phyloP scores from a whole-genome alignment of 2,888 invertebrate genomes.

The Drosophila subsilvestris region DNA sequence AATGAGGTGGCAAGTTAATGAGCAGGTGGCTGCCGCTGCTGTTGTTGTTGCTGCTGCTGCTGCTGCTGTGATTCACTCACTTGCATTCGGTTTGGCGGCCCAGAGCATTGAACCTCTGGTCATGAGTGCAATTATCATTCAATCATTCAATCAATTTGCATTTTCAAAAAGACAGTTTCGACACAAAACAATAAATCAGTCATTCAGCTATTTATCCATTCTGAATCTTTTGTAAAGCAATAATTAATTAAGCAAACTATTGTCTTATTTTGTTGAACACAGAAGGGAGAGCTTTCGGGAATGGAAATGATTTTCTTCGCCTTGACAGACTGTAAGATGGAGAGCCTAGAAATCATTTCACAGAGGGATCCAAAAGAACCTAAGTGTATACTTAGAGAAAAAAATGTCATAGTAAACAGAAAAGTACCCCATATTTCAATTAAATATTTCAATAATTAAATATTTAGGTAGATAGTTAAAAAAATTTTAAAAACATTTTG shows the following conservation, averaged over 20 bases:
- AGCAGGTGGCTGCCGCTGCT: slow-evolving; percentile 32
- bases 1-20: slow-evolving; percentile 30
- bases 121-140: slow-evolving; percentile 26
- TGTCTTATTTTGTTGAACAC: neutral
- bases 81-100: slow-evolving; percentile 6
- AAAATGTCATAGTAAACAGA: too few relatives aligned
- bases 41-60: neutral
- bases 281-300: neutral
- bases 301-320: neutral
- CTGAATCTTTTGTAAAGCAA: neutral
- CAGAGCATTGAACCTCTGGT: slow-evolving; percentile 32
- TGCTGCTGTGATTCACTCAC: slow-evolving; percentile 21
- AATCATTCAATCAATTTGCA: slow-evolving; percentile 34
- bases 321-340: neutral
- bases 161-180: slow-evolving; percentile 9
- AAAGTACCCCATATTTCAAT: too few relatives aligned
- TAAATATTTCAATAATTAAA: too few relatives aligned
- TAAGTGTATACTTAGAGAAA: too few relatives aligned
- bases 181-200: slow-evolving; percentile 10
- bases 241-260: slow-evolving; percentile 16
- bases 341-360: too few relatives aligned
- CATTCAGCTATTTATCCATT: neutral
- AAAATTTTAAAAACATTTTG: too few relatives aligned
- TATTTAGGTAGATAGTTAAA: too few relatives aligned
- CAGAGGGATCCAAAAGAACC: too few relatives aligned